Conservation (phyloP, 1,140 invertebrate species). For the Drosophila santomea region DNA sequence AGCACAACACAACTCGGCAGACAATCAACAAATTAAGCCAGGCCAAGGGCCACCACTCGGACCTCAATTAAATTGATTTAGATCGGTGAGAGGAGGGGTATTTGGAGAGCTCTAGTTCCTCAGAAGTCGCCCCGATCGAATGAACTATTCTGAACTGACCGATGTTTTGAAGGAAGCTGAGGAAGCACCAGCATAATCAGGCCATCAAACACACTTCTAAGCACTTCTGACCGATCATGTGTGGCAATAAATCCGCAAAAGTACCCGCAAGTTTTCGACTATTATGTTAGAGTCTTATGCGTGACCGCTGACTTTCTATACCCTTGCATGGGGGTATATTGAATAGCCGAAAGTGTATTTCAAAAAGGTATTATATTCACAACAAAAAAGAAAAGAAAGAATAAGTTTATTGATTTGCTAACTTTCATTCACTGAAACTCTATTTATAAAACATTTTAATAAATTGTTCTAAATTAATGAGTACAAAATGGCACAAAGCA, state of each 20-base stretch:
- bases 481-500: no score
- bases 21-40: constrained; percentile 67
- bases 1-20: constrained; percentile 18
- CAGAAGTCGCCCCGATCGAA: constrained; percentile 16
- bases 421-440: no score
- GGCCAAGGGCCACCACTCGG: constrained; percentile 58
- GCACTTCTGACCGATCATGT: constrained; percentile 44
- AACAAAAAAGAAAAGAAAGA: neutral
- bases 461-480: no score
- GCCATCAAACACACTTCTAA: constrained; percentile 13
- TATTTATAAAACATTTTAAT: no score
- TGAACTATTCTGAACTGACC: constrained; percentile 27
- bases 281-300: constrained; percentile 21
- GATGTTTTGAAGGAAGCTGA: constrained; percentile 18
- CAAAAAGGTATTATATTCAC: neutral
- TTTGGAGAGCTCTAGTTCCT: constrained; percentile 23
- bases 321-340: constrained; percentile 27
- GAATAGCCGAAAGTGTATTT: neutral
- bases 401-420: neutral
- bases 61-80: constrained; percentile 82
- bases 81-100: constrained; percentile 42
- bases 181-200: constrained; percentile 41
- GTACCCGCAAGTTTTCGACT: constrained; percentile 59
- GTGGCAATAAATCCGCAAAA: constrained; percentile 75
- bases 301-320: constrained; percentile 63